Percentiles rank a stretch among this genome's conserved stretches.
phyloP scores from a whole-genome alignment of 2,797 vertebrate species.

The Limnodromus scolopaceus region DNA sequence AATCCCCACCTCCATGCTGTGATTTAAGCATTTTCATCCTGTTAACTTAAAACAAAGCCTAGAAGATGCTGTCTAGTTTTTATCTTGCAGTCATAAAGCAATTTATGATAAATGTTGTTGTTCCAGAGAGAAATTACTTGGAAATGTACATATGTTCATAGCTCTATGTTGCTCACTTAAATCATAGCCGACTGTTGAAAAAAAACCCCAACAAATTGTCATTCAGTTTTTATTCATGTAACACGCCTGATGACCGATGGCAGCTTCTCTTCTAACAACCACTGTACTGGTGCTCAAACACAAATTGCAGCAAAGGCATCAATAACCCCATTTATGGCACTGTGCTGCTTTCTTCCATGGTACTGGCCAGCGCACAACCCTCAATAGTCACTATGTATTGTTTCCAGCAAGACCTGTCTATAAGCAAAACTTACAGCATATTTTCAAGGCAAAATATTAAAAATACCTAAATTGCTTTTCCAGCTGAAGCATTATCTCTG shows the following conservation, averaged over 20 bases:
- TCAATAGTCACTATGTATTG: background rate
- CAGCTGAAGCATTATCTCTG: conserved; percentile 22
- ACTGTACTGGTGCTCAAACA: background rate
- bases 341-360: background rate
- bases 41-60: conserved; percentile 16
- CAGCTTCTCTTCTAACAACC: background rate
- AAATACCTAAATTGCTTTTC: conserved; percentile 11
- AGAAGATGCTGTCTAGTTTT: background rate
- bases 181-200: background rate
- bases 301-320: background rate
- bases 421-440: background rate
- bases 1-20: conserved; percentile 26
- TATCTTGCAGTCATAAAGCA: background rate
- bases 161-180: background rate
- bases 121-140: conserved; percentile 21
- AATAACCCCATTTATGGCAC: background rate
- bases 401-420: background rate
- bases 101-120: conserved; percentile 29
- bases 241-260: background rate
- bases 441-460: conserved; percentile 22
- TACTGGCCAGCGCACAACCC: background rate
- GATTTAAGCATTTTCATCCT: conserved; percentile 12
- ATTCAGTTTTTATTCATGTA: background rate
- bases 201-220: background rate
- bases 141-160: background rate